Percentiles rank a stretch among this genome's conserved stretches.
These are phyloP conservation scores for Liparis tanakae DNA, from an alignment of 2,797 vertebrate species.

Conservation along the genomic window DNA sequence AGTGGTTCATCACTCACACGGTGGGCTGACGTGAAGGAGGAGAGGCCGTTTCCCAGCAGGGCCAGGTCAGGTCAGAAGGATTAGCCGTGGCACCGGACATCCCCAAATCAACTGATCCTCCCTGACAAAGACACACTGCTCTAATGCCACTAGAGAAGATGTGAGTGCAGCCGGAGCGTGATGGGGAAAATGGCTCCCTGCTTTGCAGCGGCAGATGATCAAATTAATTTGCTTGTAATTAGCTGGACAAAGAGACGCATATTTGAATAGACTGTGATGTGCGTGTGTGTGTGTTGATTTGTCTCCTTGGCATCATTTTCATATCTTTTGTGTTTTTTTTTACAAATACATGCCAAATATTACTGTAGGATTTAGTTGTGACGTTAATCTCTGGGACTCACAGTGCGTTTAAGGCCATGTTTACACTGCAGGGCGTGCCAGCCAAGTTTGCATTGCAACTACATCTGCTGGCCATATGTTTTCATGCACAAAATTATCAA, in stretches of 20 bases:
- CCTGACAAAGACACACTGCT: slow-evolving; percentile 63
- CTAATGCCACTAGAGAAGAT: slow-evolving; percentile 58
- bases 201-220: slow-evolving; percentile 45
- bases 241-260: slow-evolving; percentile 38
- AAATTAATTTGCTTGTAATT: slow-evolving; percentile 51
- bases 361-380: background rate
- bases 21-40: slow-evolving; percentile 42
- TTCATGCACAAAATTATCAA: background rate
- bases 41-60: slow-evolving; percentile 71
- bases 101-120: slow-evolving; percentile 75
- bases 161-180: slow-evolving; percentile 29
- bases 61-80: slow-evolving; percentile 77
- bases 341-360: background rate
- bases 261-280: slow-evolving; percentile 28
- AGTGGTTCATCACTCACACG: slow-evolving; percentile 52
- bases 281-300: slow-evolving; percentile 11
- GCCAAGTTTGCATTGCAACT: background rate
- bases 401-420: background rate
- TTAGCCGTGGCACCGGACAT: slow-evolving; percentile 78
- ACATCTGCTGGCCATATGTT: background rate
- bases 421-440: background rate
- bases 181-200: slow-evolving; percentile 46
- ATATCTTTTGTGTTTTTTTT: background rate
- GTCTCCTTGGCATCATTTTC: slow-evolving; percentile 2
- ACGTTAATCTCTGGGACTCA: background rate